Conservation (phyloP, 1,140 invertebrate species). For the Atta cephalotes region DNA sequence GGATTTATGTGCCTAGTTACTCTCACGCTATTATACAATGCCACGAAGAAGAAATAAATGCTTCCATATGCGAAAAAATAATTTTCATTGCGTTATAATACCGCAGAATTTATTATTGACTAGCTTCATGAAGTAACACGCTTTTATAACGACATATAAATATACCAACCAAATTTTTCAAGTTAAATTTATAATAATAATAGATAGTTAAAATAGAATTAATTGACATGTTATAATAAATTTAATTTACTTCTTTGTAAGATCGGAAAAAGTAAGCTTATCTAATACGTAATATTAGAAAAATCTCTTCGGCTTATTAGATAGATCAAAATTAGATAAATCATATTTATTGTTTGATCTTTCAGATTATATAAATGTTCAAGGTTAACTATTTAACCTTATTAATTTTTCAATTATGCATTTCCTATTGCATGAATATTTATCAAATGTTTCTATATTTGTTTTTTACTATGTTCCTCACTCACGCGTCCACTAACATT, state of each 20-base stretch:
- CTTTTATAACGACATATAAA: not conserved
- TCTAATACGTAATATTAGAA: not conserved
- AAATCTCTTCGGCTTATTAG: not conserved
- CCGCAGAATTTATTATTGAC: not conserved
- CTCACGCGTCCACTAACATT: not conserved
- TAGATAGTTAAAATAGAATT: not conserved
- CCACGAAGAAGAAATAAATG: constrained; percentile 5
- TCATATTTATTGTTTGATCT: constrained; percentile 1
- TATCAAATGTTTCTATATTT: constrained; percentile 21
- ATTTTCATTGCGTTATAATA: constrained; percentile 18
- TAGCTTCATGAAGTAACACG: not conserved
- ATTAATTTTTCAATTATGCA: not conserved
- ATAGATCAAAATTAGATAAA: not conserved
- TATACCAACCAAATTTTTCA: not conserved
- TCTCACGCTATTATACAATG: constrained; percentile 7
- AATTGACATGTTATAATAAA: not conserved
- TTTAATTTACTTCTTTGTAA: not conserved
- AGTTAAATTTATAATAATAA: not conserved
- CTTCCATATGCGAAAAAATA: not conserved
- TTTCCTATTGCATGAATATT: not conserved
- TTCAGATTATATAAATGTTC: not conserved
- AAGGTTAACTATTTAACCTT: not conserved
- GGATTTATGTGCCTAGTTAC: constrained; percentile 40
- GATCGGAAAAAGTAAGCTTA: not conserved
- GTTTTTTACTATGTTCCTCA: constrained; percentile 16